phyloP scores from a whole-genome alignment of 2,113 vertebrate species.

The Cololabis saira region DNA sequence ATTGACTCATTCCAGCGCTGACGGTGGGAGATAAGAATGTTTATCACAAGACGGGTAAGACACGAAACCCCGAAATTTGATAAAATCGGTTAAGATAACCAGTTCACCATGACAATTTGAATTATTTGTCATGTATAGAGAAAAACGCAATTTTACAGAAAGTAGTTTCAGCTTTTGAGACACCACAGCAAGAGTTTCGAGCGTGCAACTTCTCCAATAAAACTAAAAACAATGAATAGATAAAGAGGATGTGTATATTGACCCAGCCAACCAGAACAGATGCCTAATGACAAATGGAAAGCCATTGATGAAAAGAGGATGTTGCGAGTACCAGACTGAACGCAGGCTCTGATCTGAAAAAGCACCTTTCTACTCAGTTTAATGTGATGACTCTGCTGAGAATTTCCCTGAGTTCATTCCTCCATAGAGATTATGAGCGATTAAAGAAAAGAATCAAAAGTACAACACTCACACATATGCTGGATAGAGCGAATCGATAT shows the following conservation, averaged over 20 bases:
- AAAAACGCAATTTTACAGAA: neutral
- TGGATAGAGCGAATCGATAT: no score
- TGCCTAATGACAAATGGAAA: neutral
- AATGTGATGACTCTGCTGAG: slow-evolving; percentile 39
- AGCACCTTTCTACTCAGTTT: slow-evolving; percentile 22
- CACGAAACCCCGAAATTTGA: slow-evolving; percentile 27
- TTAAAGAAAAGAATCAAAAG: slow-evolving; percentile 18
- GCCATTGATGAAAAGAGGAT: neutral
- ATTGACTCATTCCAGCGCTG: slow-evolving; percentile 33
- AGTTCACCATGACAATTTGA: neutral
- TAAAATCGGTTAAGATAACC: slow-evolving; percentile 14
- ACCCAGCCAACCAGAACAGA: neutral
- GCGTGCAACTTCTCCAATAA: no score
- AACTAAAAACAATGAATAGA: neutral
- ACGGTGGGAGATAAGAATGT: slow-evolving; percentile 10
- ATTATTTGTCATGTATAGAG: slow-evolving; percentile 7
- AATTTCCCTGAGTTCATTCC: slow-evolving; percentile 48
- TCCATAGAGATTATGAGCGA: slow-evolving; percentile 56
- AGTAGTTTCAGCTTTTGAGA: neutral
- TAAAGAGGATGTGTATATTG: neutral
- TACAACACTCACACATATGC: neutral
- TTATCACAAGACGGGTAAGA: neutral
- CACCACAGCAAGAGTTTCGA: no score
- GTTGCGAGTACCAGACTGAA: neutral
- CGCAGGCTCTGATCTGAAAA: slow-evolving; percentile 31